Evolutionary conservation across 2,888 invertebrate genomes (phyloP).

Genomic region (Pristionchus exspectatus): DNA sequence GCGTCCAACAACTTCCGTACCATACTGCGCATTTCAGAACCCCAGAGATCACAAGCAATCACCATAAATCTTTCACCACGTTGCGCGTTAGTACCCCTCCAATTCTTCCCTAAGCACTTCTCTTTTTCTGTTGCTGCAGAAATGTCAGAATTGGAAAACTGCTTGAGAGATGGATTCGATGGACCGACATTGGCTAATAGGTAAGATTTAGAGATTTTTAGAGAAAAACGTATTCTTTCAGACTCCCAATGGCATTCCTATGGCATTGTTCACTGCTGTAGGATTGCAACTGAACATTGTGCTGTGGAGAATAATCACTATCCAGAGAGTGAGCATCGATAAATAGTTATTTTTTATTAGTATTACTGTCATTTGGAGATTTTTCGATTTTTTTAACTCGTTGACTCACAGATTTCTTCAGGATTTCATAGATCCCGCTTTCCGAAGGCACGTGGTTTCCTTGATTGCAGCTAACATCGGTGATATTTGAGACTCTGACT

Average conservation of each 20-base stretch:
- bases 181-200: background rate
- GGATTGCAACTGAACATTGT: slow-evolving; percentile 12
- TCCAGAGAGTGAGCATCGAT: slow-evolving; percentile 3
- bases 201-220: background rate
- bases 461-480: slow-evolving; percentile 33
- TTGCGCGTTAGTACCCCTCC: background rate
- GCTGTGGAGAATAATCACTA: slow-evolving; percentile 7
- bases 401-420: background rate
- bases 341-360: background rate
- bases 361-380: too few species aligned
- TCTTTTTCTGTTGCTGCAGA: background rate
- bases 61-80: background rate
- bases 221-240: background rate
- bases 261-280: background rate
- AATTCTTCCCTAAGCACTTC: background rate
- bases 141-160: background rate
- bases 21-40: background rate
- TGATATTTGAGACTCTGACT: background rate
- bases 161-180: background rate
- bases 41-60: background rate
- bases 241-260: background rate
- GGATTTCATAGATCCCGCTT: slow-evolving; percentile 22
- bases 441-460: background rate
- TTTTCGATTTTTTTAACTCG: background rate
- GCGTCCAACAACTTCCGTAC: too few species aligned